A percentile compares a stretch with the other conserved stretches of the same genome.
Evolutionary conservation across 2,113 vertebrate species (phyloP).

Genomic region (Rhinoderma darwinii): DNA sequence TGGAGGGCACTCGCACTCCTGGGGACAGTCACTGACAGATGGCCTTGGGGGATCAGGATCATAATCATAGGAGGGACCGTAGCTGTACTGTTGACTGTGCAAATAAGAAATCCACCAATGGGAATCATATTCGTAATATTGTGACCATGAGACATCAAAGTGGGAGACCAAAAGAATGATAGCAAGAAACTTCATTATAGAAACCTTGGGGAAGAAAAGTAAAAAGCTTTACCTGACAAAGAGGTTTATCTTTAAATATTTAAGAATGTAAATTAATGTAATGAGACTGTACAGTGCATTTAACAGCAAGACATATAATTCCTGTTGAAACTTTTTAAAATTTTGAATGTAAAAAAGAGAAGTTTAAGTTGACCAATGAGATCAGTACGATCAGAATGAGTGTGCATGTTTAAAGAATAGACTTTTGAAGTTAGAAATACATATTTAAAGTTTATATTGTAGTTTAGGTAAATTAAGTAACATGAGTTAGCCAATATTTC

Average conservation of each 20-base stretch:
- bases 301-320: not conserved
- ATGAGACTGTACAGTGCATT: not conserved
- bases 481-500: not conserved
- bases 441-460: not conserved
- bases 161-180: conserved; percentile 76
- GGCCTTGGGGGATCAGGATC: conserved; percentile 64
- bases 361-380: not conserved
- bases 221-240: not conserved
- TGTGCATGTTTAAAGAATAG: not conserved
- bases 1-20: conserved; percentile 91
- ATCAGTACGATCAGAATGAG: not conserved
- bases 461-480: not conserved
- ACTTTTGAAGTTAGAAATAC: not conserved
- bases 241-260: not conserved
- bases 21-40: conserved; percentile 79
- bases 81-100: conserved; percentile 69
- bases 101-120: conserved; percentile 82
- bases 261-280: not conserved
- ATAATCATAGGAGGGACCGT: conserved; percentile 77
- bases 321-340: not conserved
- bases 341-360: not conserved
- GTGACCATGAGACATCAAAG: conserved; percentile 69
- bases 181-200: conserved; percentile 74
- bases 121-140: conserved; percentile 77
- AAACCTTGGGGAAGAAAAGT: not conserved